Percentiles rank a stretch among this genome's conserved stretches.
Conservation (phyloP, 2,113 vertebrate genomes). For the Microcebus tavaratra region DNA sequence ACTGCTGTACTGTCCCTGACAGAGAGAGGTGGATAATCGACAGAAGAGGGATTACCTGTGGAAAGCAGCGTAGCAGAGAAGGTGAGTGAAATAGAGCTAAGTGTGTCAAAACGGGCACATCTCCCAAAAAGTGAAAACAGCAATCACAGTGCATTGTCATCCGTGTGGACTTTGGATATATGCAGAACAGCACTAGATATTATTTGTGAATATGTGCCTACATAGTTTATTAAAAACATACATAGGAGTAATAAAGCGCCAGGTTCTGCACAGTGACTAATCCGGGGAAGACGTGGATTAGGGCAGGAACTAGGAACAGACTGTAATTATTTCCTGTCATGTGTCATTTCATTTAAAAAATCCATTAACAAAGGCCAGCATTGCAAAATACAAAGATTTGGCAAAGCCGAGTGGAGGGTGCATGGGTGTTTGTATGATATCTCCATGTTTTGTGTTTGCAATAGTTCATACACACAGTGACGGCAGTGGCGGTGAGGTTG, state of each 20-base stretch:
- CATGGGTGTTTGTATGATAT: background rate
- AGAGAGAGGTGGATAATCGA: accelerated
- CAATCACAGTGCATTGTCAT: background rate
- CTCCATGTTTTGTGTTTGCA: background rate
- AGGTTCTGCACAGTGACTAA: background rate
- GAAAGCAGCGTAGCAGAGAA: background rate
- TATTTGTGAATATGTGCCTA: background rate
- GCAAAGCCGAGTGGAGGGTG: background rate
- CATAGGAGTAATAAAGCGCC: background rate
- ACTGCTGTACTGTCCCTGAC: accelerated
- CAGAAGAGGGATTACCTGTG: background rate
- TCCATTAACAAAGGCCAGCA: background rate
- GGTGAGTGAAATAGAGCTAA: accelerated
- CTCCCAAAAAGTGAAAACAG: background rate
- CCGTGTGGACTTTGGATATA: background rate
- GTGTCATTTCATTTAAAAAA: background rate
- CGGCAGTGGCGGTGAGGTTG: background rate
- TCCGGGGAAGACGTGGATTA: background rate
- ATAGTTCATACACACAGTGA: too few relatives aligned
- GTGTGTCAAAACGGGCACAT: accelerated
- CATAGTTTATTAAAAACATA: background rate
- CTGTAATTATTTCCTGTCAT: background rate
- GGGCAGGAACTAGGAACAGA: background rate
- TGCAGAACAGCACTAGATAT: accelerated
- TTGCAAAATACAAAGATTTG: background rate